Base-by-base conservation (phyloP, 2,113 vertebrate genomes). In the Miniopterus natalensis region DNA sequence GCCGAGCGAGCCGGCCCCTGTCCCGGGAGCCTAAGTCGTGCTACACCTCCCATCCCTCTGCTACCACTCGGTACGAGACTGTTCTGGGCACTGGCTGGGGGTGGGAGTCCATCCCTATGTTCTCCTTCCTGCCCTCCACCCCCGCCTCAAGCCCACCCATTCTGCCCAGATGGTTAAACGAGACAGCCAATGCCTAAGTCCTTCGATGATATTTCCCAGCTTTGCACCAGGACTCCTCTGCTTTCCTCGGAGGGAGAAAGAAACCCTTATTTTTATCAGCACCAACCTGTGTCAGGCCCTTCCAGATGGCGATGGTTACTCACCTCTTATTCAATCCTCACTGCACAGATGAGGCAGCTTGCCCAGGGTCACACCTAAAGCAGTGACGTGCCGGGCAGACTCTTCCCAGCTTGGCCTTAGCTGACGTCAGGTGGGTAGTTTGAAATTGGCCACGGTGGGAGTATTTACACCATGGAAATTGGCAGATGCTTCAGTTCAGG, bases 1-100 rank as follows among this genome's bases (percentile, higher is more conserved):
- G 65, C 21, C 73, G 31, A 49, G 79, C 57, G 36, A 36, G 36
- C 51, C 27, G 3, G 51, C 12, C 12, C 21, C n/a, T 9, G 14
- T 36, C 63, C 57, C 40, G 42, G 77, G 53, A 45, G 9, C 31
- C 31, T 4, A 59, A 11, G 20, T 14, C 1, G 6, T 8, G 29
- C 53, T 5, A 23, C 55, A 25, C 71, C 55, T 66, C 29, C 45
- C 42, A 31, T 20, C 18, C 36, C 27, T 42, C 61, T 66, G 53
- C 29, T 51, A 0, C 63, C 10, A 53, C 17, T n/a, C 1, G 0
- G 55, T 8, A 36, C 77, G 31, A 0, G 2, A 42, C 47, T 5
- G n/a, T 10, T 70, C 40, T 45, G 65, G 53, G 68, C 1, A 0
- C 66, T 45, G 79, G 31, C 29, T 59, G 20, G 42, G 61, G 49